phyloP scores from a whole-genome alignment of 2,113 vertebrate species.

The Laticauda colubrina region DNA sequence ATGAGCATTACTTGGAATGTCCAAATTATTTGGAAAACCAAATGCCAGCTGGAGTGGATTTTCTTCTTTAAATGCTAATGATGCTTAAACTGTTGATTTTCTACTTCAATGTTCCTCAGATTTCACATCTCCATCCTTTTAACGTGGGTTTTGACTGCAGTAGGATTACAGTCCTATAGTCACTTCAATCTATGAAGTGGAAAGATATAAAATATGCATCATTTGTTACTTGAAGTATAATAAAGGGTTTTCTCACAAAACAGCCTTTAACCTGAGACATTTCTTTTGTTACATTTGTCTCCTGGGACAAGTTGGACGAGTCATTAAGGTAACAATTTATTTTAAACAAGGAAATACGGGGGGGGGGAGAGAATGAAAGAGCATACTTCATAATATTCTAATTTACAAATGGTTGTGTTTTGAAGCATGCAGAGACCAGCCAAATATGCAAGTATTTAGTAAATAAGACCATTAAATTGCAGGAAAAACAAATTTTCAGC shows the following conservation, averaged over 20 bases:
- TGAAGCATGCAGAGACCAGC: constrained; percentile 40
- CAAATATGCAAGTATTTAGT: constrained; percentile 62
- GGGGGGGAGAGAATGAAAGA: background rate
- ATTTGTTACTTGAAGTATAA: background rate
- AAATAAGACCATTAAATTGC: constrained; percentile 61
- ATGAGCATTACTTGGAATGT: background rate
- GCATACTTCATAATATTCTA: constrained; percentile 40
- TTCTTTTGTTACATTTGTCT: background rate
- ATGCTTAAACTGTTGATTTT: background rate
- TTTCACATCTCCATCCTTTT: background rate
- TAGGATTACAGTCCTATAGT: background rate
- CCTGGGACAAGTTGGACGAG: background rate
- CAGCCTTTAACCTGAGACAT: background rate
- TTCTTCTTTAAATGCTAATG: background rate
- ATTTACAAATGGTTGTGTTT: constrained; percentile 34
- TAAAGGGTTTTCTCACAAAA: background rate
- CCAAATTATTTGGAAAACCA: background rate
- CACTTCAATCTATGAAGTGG: background rate
- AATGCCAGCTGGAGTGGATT: no score
- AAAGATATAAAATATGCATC: background rate
- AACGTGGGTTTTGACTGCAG: background rate
- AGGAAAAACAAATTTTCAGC: constrained; percentile 57
- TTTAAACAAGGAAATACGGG: background rate
- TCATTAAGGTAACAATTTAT: background rate
- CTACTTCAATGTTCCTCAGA: background rate